These are phyloP conservation scores for Onychostoma macrolepis DNA, from an alignment of 2,113 vertebrate genomes.

Conservation along the genomic window DNA sequence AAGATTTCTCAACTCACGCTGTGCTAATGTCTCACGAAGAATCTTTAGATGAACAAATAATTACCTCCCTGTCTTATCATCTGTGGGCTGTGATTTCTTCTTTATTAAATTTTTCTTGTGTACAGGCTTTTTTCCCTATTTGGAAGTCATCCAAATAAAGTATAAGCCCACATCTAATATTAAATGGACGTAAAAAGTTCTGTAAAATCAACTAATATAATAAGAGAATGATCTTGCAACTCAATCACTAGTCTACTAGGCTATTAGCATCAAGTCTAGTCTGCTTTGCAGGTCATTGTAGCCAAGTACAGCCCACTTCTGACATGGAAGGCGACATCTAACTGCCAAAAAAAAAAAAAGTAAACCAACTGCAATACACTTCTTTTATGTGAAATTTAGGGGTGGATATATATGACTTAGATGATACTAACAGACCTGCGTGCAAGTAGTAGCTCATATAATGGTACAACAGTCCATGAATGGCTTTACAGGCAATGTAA, in stretches of 20 bases:
- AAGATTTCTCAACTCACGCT: slow-evolving; percentile 19
- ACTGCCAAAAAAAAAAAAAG: too few relatives aligned
- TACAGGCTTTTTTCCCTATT: background rate
- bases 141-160: background rate
- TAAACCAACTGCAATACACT: background rate
- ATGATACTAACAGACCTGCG: background rate
- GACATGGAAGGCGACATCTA: background rate
- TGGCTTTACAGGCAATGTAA: background rate
- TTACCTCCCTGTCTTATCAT: background rate
- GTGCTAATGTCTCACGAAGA: slow-evolving; percentile 28
- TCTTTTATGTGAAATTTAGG: background rate
- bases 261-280: background rate
- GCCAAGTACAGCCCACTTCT: background rate
- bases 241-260: slow-evolving; percentile 8
- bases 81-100: background rate
- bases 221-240: background rate
- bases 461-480: background rate
- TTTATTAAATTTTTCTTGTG: background rate
- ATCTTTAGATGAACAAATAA: slow-evolving; percentile 2
- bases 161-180: background rate
- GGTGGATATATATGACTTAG: background rate
- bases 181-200: background rate
- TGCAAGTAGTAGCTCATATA: background rate
- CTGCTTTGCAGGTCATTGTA: background rate
- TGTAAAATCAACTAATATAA: background rate